phyloP scores from a whole-genome alignment of 1,140 invertebrate genomes.

The Sycophaga agraensis region DNA sequence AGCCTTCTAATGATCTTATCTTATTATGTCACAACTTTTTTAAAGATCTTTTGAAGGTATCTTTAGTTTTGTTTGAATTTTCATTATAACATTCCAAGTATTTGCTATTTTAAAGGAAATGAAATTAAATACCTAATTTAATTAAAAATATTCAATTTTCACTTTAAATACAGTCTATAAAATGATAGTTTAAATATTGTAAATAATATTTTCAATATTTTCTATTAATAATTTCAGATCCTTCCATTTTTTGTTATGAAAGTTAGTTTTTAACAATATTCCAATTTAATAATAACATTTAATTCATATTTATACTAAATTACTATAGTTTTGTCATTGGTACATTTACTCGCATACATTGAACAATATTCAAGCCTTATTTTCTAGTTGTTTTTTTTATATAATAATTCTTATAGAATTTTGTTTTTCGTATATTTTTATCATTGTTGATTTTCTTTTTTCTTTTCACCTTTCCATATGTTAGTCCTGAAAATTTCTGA shows the following conservation, averaged over 20 bases:
- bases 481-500: constrained; percentile 45
- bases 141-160: too few relatives aligned
- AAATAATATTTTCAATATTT: neutral
- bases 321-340: neutral
- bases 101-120: too few relatives aligned
- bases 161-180: too few relatives aligned
- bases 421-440: too few relatives aligned
- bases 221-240: neutral
- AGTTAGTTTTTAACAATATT: neutral
- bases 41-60: too few relatives aligned
- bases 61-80: too few relatives aligned
- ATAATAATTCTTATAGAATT: neutral
- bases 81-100: too few relatives aligned
- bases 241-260: neutral
- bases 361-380: constrained; percentile 26
- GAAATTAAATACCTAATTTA: too few relatives aligned
- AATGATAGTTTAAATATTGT: too few relatives aligned
- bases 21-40: too few relatives aligned
- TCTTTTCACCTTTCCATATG: constrained; percentile 29
- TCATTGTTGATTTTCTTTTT: neutral
- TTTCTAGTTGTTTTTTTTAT: constrained; percentile 2
- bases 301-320: neutral
- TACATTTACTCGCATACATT: constrained; percentile 1
- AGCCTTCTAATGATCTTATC: too few relatives aligned
- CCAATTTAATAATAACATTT: neutral